A percentile compares a stretch with the other conserved stretches of the same genome.
Evolutionary conservation across 2,888 invertebrate genomes (phyloP).

Genomic region (Trachelus iudaicus): DNA sequence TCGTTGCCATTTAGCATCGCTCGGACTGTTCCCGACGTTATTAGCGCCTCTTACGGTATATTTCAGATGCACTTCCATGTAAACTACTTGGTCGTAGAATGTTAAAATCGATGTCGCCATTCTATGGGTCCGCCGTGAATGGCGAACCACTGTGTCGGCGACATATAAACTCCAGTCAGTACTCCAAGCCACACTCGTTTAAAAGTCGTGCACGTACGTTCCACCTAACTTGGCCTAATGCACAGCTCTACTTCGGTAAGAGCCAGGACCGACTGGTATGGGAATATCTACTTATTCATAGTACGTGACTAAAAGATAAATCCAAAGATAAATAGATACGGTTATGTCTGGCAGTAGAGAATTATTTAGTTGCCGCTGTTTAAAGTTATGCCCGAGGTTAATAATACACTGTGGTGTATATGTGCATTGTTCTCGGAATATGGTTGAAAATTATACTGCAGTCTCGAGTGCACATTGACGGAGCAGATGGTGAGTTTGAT

Average conservation of each 20-base stretch:
- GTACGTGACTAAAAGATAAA: background rate
- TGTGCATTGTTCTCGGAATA: background rate
- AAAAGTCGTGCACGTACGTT: background rate
- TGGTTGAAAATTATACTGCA: background rate
- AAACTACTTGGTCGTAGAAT: background rate
- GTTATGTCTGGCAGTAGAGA: background rate
- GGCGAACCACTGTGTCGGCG: background rate
- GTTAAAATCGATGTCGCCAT: background rate
- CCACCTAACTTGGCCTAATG: background rate
- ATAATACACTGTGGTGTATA: background rate
- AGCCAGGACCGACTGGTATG: background rate
- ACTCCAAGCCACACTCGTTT: background rate
- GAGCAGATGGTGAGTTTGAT: background rate
- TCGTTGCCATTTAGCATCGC: background rate
- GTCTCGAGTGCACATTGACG: background rate
- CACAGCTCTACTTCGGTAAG: background rate
- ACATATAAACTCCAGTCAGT: background rate
- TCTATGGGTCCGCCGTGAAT: background rate
- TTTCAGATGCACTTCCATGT: background rate
- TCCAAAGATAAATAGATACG: background rate
- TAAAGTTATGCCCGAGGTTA: background rate
- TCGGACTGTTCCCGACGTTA: background rate
- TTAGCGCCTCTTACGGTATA: background rate
- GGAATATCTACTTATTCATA: background rate
- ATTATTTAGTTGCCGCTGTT: background rate